Conservation (phyloP, 2,113 vertebrate genomes). For the Bufo gargarizans region DNA sequence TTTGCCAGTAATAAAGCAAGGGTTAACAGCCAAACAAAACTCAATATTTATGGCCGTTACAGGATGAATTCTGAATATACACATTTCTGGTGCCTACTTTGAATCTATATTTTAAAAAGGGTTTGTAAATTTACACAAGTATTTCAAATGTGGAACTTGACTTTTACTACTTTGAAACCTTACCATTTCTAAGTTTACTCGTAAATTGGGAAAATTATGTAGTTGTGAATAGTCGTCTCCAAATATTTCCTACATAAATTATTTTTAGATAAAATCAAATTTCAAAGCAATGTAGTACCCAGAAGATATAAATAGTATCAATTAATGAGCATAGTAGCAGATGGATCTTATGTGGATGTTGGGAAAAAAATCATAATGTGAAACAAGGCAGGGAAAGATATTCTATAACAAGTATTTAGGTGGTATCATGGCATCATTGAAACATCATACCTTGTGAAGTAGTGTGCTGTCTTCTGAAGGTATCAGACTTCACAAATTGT, state of each 20-base stretch:
- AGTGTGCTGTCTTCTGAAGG: background rate
- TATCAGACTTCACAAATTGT: background rate
- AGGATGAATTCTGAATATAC: too few species aligned
- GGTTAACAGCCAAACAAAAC: too few species aligned
- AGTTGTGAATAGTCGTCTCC: background rate
- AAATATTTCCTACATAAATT: slow-evolving; percentile 22
- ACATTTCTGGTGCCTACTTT: too few species aligned
- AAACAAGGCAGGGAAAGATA: background rate
- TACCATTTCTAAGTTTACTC: too few species aligned
- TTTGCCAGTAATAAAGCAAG: too few species aligned
- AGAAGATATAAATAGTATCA: background rate
- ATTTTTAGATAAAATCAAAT: slow-evolving; percentile 22
- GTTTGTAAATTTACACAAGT: too few species aligned
- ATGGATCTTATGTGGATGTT: slow-evolving; percentile 5
- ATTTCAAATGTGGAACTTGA: too few species aligned
- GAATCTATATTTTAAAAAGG: too few species aligned
- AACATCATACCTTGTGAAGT: background rate
- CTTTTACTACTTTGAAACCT: too few species aligned
- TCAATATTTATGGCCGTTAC: too few species aligned
- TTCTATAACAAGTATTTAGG: background rate
- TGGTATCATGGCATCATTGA: background rate
- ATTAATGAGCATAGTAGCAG: background rate
- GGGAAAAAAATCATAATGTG: background rate
- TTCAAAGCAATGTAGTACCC: background rate
- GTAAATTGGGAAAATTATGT: background rate